Evolutionary conservation across 2,113 vertebrate species (phyloP).

Genomic region (Tympanuchus pallidicinctus): DNA sequence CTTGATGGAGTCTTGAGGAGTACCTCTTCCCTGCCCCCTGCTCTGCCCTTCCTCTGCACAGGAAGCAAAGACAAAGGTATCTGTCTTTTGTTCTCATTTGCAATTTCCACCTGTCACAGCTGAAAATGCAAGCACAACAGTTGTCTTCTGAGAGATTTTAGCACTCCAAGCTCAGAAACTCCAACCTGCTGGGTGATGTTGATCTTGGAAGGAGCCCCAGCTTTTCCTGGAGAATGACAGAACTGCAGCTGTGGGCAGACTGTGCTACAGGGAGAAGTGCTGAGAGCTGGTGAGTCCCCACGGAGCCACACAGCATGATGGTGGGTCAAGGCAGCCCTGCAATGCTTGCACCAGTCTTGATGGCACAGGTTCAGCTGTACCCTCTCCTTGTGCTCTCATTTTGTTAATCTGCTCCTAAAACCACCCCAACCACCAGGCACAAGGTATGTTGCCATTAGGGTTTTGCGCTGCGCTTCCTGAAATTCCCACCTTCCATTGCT

Average conservation of each 20-base stretch:
- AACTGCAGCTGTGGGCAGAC: neutral
- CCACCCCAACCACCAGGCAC: neutral
- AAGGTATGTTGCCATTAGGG: neutral
- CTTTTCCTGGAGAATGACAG: neutral
- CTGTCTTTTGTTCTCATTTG: neutral
- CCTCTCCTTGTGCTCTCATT: neutral
- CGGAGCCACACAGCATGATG: neutral
- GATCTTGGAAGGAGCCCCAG: neutral
- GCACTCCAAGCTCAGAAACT: neutral
- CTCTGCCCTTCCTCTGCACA: neutral
- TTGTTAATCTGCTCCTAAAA: neutral
- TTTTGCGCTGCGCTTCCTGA: neutral
- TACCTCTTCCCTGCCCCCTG: neutral
- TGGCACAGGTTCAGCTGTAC: neutral
- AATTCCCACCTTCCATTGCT: neutral
- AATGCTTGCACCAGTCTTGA: neutral
- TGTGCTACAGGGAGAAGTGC: accelerated
- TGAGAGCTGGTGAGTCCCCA: neutral
- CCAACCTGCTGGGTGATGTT: neutral
- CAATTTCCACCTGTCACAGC: neutral
- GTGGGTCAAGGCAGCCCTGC: neutral
- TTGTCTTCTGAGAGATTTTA: conserved; percentile 3
- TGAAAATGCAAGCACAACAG: neutral
- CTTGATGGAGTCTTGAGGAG: neutral
- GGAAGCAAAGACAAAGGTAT: neutral